Evolutionary conservation across 2,113 vertebrate species (phyloP).

Genomic region (Manacus vitellinus): DNA sequence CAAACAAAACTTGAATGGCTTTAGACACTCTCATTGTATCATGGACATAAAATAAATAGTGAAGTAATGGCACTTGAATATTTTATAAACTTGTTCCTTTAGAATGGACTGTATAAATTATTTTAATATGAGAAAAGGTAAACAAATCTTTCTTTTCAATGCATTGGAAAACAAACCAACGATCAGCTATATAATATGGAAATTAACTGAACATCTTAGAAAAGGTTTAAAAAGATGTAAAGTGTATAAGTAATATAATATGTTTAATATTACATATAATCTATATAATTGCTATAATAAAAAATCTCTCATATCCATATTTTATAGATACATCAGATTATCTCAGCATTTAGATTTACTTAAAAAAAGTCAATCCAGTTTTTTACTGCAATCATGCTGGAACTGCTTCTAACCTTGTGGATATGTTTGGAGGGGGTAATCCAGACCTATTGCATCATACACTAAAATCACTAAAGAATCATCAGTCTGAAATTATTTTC

Average conservation of each 20-base stretch:
- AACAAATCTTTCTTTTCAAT: background rate
- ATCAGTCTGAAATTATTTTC: background rate
- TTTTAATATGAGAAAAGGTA: background rate
- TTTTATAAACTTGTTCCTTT: background rate
- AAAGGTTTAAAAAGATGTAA: background rate
- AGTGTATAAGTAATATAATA: background rate
- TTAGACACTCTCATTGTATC: background rate
- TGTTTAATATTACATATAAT: background rate
- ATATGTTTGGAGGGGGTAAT: background rate
- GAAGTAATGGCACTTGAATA: background rate
- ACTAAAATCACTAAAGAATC: background rate
- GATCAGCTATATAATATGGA: background rate
- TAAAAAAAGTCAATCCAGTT: background rate
- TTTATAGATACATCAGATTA: background rate
- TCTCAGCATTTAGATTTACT: background rate
- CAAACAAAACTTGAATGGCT: background rate
- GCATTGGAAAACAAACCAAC: background rate
- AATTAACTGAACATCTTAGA: background rate
- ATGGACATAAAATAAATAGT: background rate
- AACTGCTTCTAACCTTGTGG: background rate
- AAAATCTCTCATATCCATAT: background rate
- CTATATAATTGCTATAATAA: background rate
- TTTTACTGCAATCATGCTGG: background rate
- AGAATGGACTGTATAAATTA: background rate
- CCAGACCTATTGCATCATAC: background rate